Base-by-base conservation (phyloP, 2,113 vertebrate genomes). In the Collichthys lucidus region DNA sequence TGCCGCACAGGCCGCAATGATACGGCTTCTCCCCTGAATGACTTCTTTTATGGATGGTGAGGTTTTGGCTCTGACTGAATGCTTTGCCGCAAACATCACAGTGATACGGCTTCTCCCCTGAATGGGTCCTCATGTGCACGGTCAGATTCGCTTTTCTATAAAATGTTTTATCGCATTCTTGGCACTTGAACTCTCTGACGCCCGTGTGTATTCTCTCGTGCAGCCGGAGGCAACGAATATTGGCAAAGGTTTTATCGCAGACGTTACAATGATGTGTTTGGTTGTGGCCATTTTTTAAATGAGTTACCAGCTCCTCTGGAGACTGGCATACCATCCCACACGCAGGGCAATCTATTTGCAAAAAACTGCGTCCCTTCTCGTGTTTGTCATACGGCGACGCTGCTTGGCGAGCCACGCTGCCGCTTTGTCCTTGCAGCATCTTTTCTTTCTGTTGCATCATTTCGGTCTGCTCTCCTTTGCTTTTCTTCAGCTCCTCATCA, bases 201-300 rank as follows among this genome's bases (percentile, higher is more conserved):
- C 47, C 24, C 2, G 24, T 31, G 5, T 67, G 46, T 20, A 31
- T 12, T 14, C 12, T 67, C 11, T 1, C 19, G 50, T 67, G 64
- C 20, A 14, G 4, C 4, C 31, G 9, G 11, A 31, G 46, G 14
- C 4, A 19, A 1, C 17, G 0, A 0, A 11, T 0, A 26, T 2
- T 31, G 9, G 24, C 12, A 4, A 67, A 67, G 4, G 1, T 20
- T 47, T 31, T 67, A 11, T 17, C 64, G 31, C 64, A 31, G 6
- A 67, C 10, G 12, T 50, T 5, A 31, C 47, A 50, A 6, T 3
- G 0, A 16, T 22, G 2, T 1, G 35, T 19, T 19, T 40, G 24
- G n/a, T 16, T 64, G 20, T 46, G n/a, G 35, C 9, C 12, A 7
- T 10, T 1, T 65, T 26, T 65, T 44, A 65, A 26, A 65, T 46